phyloP scores from a whole-genome alignment of 2,888 invertebrate species.

The Agrochola lota region DNA sequence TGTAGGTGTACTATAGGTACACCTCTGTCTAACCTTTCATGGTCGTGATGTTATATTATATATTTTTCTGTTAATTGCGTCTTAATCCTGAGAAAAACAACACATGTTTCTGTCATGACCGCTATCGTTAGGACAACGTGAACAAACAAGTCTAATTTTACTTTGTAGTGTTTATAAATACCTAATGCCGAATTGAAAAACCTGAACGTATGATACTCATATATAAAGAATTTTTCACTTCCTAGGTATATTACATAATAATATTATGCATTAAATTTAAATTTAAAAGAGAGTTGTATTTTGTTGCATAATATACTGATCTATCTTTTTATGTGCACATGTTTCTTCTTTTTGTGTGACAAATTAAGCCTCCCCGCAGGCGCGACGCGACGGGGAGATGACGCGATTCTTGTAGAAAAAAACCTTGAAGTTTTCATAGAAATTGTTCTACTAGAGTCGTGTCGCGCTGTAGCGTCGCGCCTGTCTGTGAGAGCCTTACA shows the following conservation, averaged over 20 bases:
- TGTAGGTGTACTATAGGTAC: too few relatives aligned
- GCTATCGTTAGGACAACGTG: neutral
- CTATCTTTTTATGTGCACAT: neutral
- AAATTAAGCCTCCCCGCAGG: neutral
- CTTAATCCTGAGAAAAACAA: neutral
- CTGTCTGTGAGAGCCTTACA: too few relatives aligned
- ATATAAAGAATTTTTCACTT: neutral
- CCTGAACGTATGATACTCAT: too few relatives aligned
- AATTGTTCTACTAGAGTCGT: too few relatives aligned
- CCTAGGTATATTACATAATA: neutral
- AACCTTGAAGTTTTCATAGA: too few relatives aligned
- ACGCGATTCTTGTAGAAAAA: too few relatives aligned
- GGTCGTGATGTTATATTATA: too few relatives aligned
- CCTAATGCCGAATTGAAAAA: neutral
- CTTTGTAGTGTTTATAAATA: neutral
- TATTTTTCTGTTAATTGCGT: too few relatives aligned
- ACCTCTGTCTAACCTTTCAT: too few relatives aligned
- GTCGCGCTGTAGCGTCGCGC: too few relatives aligned
- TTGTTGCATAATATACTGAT: neutral
- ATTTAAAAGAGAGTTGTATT: neutral
- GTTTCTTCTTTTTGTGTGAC: neutral
- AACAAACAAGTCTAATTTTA: neutral
- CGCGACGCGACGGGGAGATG: too few relatives aligned
- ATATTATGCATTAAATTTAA: neutral
- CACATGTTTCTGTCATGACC: neutral